Conservation (phyloP, 2,797 vertebrate genomes). For the Acrossocheilus wenchowensis region DNA sequence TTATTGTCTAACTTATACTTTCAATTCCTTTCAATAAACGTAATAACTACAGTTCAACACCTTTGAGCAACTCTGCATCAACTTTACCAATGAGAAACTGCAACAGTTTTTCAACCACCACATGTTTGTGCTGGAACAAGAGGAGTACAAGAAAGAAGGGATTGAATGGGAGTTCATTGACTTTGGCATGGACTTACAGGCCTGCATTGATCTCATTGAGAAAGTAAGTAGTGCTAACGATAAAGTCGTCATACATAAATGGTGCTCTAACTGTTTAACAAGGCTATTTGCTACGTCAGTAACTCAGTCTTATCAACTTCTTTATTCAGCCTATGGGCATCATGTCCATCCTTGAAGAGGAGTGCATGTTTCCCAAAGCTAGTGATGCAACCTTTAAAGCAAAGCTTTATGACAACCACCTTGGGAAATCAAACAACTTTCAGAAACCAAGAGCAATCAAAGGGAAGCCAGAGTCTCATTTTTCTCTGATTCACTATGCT, state of each 20-base stretch:
- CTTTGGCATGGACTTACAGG: constrained; percentile 82
- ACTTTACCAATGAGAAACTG: constrained; percentile 89
- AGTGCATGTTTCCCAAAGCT: constrained; percentile 95
- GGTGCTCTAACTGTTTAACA: not conserved
- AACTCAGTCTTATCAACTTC: constrained; percentile 7
- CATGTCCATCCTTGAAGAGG: constrained; percentile 94
- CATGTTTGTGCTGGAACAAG: constrained; percentile 87
- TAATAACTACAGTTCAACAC: constrained; percentile 82
- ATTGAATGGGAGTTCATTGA: constrained; percentile 82
- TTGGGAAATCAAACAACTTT: constrained; percentile 84
- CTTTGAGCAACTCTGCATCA: constrained; percentile 91
- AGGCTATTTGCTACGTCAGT: not conserved
- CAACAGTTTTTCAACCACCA: constrained; percentile 88
- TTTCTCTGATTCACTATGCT: constrained; percentile 81
- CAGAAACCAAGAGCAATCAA: constrained; percentile 84
- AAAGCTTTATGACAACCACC: constrained; percentile 85
- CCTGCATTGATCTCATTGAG: constrained; percentile 82
- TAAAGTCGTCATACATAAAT: not conserved
- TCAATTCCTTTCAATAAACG: not conserved
- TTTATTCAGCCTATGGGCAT: constrained; percentile 83
- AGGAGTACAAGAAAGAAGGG: constrained; percentile 81
- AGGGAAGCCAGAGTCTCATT: constrained; percentile 85
- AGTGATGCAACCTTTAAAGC: constrained; percentile 83
- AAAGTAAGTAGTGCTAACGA: constrained; percentile 69
- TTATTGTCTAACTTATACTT: not conserved